A percentile compares a stretch with the other conserved stretches of the same genome.
Evolutionary conservation across 2,888 invertebrate genomes (phyloP).

Genomic region (Agapostemon virescens): DNA sequence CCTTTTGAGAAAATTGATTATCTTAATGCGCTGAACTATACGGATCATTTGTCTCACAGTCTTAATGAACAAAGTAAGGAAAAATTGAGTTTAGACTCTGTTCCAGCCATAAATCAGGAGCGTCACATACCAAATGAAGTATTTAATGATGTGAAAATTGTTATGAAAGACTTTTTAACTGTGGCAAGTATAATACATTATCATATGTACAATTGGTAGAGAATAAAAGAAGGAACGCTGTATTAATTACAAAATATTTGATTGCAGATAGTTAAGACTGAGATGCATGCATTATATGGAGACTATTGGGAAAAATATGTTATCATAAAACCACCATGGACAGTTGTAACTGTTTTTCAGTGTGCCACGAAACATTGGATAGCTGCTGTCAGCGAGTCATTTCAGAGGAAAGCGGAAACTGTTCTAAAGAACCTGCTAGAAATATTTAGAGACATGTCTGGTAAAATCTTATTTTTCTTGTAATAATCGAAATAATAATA

Average conservation of each 20-base stretch:
- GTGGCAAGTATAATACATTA: constrained; percentile 58
- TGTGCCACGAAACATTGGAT: constrained; percentile 79
- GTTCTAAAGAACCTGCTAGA: constrained; percentile 66
- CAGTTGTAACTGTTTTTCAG: constrained; percentile 69
- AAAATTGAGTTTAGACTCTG: constrained; percentile 20
- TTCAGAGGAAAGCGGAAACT: constrained; percentile 67
- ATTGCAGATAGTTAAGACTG: constrained; percentile 72
- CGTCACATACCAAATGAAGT: constrained; percentile 68
- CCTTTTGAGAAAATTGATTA: constrained; percentile 74
- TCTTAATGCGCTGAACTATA: constrained; percentile 15
- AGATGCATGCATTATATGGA: constrained; percentile 75
- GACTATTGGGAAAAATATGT: constrained; percentile 74
- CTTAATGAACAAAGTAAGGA: constrained; percentile 36
- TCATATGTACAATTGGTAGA: background rate
- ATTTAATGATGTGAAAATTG: constrained; percentile 67
- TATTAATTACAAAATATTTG: constrained; percentile 32
- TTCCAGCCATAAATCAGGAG: constrained; percentile 63
- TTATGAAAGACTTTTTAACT: constrained; percentile 70
- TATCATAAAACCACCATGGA: constrained; percentile 78
- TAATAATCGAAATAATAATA: background rate
- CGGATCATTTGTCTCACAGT: constrained; percentile 28
- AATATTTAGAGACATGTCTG: constrained; percentile 61
- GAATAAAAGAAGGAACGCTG: background rate
- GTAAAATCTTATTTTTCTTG: constrained; percentile 51
- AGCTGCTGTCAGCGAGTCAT: constrained; percentile 76